Evolutionary conservation across 2,797 vertebrate species (phyloP).

Genomic region (Argya squamiceps): DNA sequence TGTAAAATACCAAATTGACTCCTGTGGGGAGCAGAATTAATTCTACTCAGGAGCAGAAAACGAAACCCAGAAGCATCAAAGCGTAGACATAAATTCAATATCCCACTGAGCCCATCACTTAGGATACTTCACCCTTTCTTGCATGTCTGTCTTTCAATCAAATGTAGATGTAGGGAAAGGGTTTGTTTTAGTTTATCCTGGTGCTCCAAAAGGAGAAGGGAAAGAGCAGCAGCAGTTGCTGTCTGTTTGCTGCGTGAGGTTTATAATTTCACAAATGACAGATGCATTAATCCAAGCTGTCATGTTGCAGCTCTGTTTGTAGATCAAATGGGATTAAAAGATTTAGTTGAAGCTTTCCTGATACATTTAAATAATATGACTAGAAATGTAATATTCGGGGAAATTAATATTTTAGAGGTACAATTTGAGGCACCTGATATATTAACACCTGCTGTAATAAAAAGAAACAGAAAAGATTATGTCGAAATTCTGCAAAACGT

Average conservation of each 20-base stretch:
- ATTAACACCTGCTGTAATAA: neutral
- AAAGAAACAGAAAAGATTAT: neutral
- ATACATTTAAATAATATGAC: constrained; percentile 65
- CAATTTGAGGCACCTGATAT: neutral
- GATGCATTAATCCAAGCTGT: constrained; percentile 66
- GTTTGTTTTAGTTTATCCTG: constrained; percentile 44
- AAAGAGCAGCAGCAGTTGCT: constrained; percentile 43
- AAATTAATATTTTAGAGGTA: constrained; percentile 47
- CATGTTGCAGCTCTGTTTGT: constrained; percentile 61
- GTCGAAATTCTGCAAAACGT: neutral
- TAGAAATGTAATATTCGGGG: constrained; percentile 7
- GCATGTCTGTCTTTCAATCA: constrained; percentile 58
- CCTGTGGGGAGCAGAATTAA: constrained; percentile 52
- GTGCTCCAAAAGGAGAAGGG: neutral
- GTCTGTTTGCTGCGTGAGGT: constrained; percentile 58
- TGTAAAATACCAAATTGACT: neutral
- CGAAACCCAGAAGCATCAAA: constrained; percentile 57
- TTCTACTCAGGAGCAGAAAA: constrained; percentile 59
- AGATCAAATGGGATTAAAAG: constrained; percentile 70
- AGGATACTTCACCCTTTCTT: constrained; percentile 36
- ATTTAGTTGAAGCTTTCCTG: constrained; percentile 53
- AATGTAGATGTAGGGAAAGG: constrained; percentile 8
- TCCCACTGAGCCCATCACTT: constrained; percentile 61
- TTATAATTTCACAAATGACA: constrained; percentile 66
- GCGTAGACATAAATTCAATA: constrained; percentile 60